Evolutionary conservation across 2,888 invertebrate species (phyloP), one percentile per base, ranked within the genome.

Genomic region (Macrosoma leucophasiata): DNA sequence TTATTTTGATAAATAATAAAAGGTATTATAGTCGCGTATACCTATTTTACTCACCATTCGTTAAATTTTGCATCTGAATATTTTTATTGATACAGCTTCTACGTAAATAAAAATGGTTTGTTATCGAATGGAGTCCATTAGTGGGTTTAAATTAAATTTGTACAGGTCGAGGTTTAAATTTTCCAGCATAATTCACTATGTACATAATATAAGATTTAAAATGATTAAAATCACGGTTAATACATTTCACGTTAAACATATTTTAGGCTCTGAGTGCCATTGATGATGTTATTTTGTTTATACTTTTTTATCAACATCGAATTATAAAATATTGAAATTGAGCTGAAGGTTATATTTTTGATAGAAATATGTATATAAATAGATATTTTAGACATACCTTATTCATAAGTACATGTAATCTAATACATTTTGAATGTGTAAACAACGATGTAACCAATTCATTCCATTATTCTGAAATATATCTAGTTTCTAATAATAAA

Each of bases 231-330:
- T 36, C 30, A 36, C 38, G 34, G 15, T 12, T 30, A 42, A n/a
- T 26, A 36, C 19, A 25, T 41, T 41, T 32, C 32, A 54, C 18
- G 25, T 30, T 55, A 57, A 60, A n/a, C n/a, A 72, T 75, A 75
- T 66, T 69, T 57, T 73, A 79, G 81, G 81, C 81, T 77, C 72
- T 69, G 71, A 73, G 81, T 82, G 81, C 81, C 81, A 82, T 82
- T 74, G 65, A 68, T 74, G 65, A 68, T 58, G 58, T 63, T 67
- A 62, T 62, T 62, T 66, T 55, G 58, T 66, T 59, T 58, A 52
- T 61, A 59, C 35, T 55, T 56, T 43, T 40, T 40, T 46, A 45
- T 47, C 40, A 44, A 39, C 50, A 50, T 41, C 45, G 50, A 54
- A 53, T 52, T 50, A 51, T 52, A 54, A 41, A 50, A 43, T 48